These are phyloP conservation scores for Caradrina kadenii DNA, from an alignment of 2,888 invertebrate genomes.

Conservation along the genomic window DNA sequence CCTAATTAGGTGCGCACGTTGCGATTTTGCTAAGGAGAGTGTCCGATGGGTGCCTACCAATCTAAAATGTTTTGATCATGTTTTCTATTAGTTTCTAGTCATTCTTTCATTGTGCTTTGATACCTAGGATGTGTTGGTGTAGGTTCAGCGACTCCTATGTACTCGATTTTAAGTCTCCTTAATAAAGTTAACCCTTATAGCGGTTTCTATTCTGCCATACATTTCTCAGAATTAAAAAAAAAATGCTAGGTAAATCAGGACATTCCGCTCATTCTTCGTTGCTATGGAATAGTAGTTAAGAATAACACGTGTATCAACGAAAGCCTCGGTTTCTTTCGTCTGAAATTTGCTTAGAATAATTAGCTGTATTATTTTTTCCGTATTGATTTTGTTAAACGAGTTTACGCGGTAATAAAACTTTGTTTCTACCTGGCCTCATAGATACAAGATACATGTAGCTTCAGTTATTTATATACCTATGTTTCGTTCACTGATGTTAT, in stretches of 20 bases:
- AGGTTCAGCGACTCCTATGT: neutral
- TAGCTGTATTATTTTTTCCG: neutral
- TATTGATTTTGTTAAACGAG: neutral
- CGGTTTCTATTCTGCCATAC: neutral
- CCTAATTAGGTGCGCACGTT: slow-evolving; percentile 15
- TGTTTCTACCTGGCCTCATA: neutral
- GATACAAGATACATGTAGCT: neutral
- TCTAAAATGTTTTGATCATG: neutral
- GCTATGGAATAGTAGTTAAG: neutral
- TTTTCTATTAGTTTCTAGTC: neutral
- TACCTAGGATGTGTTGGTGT: neutral
- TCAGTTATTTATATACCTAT: neutral
- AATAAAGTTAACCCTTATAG: no score
- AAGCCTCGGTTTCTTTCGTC: neutral
- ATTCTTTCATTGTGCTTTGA: neutral
- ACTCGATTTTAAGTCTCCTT: neutral
- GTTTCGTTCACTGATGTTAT: slow-evolving; percentile 15
- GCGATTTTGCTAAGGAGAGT: slow-evolving; percentile 14
- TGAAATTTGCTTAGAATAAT: neutral
- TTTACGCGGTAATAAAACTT: neutral
- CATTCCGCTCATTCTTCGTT: neutral
- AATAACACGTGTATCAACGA: neutral
- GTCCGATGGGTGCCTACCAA: neutral
- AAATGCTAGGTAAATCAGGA: neutral
- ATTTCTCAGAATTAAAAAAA: neutral